phyloP scores from a whole-genome alignment of 2,797 vertebrate species.

The Sebastes trivittatus region DNA sequence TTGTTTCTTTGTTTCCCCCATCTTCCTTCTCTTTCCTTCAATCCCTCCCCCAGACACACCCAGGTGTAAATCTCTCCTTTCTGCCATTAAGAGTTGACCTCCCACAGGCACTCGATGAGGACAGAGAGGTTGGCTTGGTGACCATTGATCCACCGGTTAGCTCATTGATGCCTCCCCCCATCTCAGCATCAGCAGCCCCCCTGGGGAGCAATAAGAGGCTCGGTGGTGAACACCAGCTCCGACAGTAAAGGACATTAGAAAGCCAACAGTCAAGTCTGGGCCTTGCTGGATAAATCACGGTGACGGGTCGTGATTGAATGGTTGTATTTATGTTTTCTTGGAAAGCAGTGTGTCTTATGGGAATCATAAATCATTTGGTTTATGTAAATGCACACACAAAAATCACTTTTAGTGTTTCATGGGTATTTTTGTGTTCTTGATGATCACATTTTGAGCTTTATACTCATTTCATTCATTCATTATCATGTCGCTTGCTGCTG shows the following conservation, averaged over 20 bases:
- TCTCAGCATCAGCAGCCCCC: slow-evolving; percentile 5
- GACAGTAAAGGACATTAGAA: slow-evolving; percentile 12
- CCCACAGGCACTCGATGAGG: background rate
- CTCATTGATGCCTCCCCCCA: slow-evolving; percentile 15
- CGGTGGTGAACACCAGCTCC: background rate
- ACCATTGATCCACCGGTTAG: slow-evolving; percentile 44
- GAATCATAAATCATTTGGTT: background rate
- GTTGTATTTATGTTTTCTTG: background rate
- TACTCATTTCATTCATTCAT: background rate
- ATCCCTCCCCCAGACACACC: background rate
- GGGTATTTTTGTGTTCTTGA: background rate
- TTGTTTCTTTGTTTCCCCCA: background rate
- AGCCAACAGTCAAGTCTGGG: background rate
- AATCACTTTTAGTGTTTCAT: background rate
- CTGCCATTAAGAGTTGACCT: slow-evolving; percentile 4
- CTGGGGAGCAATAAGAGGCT: slow-evolving; percentile 3
- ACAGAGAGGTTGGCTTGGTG: slow-evolving; percentile 33
- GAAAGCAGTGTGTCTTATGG: background rate
- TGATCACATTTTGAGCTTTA: background rate
- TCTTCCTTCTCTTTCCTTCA: background rate
- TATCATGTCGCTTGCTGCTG: background rate
- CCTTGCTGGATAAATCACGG: background rate
- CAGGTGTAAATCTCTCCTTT: slow-evolving; percentile 7
- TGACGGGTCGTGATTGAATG: background rate
- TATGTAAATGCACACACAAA: background rate